These are phyloP conservation scores for Centropyge bicolor DNA, from an alignment of 2,797 vertebrate species.

Conservation along the genomic window DNA sequence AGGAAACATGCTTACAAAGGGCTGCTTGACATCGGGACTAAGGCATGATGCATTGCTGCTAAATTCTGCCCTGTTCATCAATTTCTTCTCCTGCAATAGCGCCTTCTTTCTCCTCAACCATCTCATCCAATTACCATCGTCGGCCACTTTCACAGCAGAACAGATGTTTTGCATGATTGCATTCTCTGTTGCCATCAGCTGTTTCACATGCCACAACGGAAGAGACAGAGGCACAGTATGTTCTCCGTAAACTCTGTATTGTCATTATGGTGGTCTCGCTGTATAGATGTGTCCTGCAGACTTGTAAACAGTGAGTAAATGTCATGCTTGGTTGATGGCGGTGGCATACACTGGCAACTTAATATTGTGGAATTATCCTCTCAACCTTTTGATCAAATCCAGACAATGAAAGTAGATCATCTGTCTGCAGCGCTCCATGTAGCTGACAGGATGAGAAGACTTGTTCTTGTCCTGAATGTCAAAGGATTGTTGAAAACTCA, in stretches of 20 bases:
- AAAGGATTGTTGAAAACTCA: background rate
- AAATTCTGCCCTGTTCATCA: conserved; percentile 64
- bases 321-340: background rate
- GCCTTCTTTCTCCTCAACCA: conserved; percentile 24
- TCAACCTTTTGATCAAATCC: background rate
- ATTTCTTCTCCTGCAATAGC: conserved; percentile 40
- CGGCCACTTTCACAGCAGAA: conserved; percentile 17
- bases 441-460: background rate
- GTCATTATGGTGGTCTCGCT: background rate
- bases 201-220: conserved; percentile 11
- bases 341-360: background rate
- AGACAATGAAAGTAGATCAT: background rate
- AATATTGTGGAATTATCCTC: background rate
- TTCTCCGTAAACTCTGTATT: background rate
- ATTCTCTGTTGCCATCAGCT: conserved; percentile 10
- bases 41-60: conserved; percentile 63
- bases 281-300: background rate
- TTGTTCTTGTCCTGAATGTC: background rate
- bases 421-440: background rate
- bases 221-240: background rate
- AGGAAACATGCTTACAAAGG: conserved; percentile 71
- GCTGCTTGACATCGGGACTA: conserved; percentile 46
- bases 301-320: background rate
- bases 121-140: conserved; percentile 50
- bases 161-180: conserved; percentile 28